These are phyloP conservation scores for Arctocebus calabarensis DNA, from an alignment of 2,797 vertebrate genomes.

Conservation along the genomic window DNA sequence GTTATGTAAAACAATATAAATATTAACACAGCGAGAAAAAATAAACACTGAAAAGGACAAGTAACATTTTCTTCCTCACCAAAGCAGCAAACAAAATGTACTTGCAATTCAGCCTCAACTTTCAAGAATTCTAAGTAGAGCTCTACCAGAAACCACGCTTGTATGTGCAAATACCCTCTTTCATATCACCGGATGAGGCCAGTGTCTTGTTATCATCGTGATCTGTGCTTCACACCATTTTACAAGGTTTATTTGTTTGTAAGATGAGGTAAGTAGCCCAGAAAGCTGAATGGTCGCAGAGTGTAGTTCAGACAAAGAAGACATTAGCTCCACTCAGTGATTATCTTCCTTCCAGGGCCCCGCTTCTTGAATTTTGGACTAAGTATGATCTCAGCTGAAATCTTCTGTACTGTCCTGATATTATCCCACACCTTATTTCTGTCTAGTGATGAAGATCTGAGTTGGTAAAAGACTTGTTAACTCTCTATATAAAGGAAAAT, in stretches of 20 bases:
- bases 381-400: neutral
- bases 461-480: neutral
- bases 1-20: neutral
- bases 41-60: neutral
- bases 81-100: neutral
- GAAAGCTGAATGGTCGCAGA: neutral
- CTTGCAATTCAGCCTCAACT: neutral
- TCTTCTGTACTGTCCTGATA: neutral
- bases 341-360: rapidly evolving
- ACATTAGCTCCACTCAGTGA: neutral
- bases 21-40: neutral
- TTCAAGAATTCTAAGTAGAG: neutral
- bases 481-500: neutral
- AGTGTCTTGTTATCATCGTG: neutral
- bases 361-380: neutral
- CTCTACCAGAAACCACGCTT: neutral
- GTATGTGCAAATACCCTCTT: neutral
- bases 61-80: neutral
- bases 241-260: neutral
- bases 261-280: neutral
- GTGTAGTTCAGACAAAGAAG: neutral
- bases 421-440: neutral
- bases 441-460: neutral
- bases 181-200: neutral
- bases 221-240: neutral